Evolutionary conservation across 2,113 vertebrate genomes (phyloP).

Genomic region (Jacana jacana): DNA sequence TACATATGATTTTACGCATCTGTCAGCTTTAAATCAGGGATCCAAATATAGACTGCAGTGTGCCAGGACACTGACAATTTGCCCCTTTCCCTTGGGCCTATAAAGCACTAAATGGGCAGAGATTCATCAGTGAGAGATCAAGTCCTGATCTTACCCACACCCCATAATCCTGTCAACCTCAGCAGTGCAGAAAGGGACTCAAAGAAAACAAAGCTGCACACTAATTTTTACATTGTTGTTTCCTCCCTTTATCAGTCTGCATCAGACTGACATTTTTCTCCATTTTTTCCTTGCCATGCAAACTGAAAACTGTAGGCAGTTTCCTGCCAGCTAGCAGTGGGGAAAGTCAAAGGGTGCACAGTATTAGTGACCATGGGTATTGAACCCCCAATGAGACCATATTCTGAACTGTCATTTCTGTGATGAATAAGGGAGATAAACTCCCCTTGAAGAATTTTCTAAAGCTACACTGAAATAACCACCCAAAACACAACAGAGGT

Average conservation of each 20-base stretch:
- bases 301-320: neutral
- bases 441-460: neutral
- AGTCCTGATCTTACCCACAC: neutral
- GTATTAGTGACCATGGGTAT: neutral
- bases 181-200: neutral
- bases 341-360: neutral
- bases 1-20: slow-evolving; percentile 24
- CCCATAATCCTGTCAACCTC: neutral
- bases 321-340: neutral
- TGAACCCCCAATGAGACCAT: rapidly evolving
- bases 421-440: neutral
- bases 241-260: neutral
- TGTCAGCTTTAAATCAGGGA: slow-evolving; percentile 56
- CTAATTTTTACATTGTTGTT: neutral
- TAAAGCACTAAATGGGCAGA: slow-evolving; percentile 11
- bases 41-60: slow-evolving; percentile 18
- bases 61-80: slow-evolving; percentile 3
- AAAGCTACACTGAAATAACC: neutral
- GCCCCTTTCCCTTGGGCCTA: slow-evolving; percentile 3
- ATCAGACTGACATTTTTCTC: neutral
- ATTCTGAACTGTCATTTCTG: neutral
- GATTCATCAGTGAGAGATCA: neutral
- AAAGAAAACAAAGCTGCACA: neutral
- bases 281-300: neutral
- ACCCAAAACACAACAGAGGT: neutral